Percentiles rank a stretch among this genome's conserved stretches.
phyloP scores from a whole-genome alignment of 1,140 invertebrate genomes.

The Drosophila bocki region DNA sequence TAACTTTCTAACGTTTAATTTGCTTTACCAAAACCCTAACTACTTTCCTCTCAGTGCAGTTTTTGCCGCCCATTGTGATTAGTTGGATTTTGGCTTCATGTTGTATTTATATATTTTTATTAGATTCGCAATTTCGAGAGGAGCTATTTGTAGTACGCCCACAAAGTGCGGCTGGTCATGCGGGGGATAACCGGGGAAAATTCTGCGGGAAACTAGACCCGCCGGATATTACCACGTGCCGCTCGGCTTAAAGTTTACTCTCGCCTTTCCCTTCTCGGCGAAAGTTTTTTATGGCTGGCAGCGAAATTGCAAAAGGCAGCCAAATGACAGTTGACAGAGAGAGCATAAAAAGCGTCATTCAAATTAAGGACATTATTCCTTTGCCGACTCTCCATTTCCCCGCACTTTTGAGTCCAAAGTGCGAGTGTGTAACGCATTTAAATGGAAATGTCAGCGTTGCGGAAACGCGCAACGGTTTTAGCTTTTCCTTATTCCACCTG shows the following conservation, averaged over 20 bases:
- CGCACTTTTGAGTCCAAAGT: conserved; percentile 20
- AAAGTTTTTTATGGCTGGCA: conserved; percentile 64
- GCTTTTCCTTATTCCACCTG: conserved; percentile 32
- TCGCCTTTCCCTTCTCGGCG: conserved; percentile 8
- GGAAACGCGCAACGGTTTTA: conserved; percentile 50
- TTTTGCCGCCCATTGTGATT: conserved; percentile 27
- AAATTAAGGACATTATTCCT: conserved; percentile 74
- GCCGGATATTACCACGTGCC: conserved; percentile 40
- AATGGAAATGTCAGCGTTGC: conserved; percentile 61
- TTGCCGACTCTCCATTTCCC: not conserved
- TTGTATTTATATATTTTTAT: conserved; percentile 63
- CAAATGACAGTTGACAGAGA: conserved; percentile 37
- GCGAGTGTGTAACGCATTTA: conserved; percentile 61
- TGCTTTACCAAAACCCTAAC: not conserved
- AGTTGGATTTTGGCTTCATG: conserved; percentile 37
- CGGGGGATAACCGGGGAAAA: conserved; percentile 5
- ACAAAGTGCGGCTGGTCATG: conserved; percentile 19
- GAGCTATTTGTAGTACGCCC: conserved; percentile 26
- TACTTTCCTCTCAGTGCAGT: not conserved
- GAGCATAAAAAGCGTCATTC: conserved; percentile 75
- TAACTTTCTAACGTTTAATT: too few species aligned
- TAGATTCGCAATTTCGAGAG: conserved; percentile 69
- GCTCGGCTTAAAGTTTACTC: conserved; percentile 29
- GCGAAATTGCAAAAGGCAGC: conserved; percentile 25
- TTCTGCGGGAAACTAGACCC: conserved; percentile 34